A percentile compares a stretch with the other conserved stretches of the same genome.
These are phyloP conservation scores for Trachelus troglodyta DNA, from an alignment of 2,888 invertebrate species.

Conservation along the genomic window DNA sequence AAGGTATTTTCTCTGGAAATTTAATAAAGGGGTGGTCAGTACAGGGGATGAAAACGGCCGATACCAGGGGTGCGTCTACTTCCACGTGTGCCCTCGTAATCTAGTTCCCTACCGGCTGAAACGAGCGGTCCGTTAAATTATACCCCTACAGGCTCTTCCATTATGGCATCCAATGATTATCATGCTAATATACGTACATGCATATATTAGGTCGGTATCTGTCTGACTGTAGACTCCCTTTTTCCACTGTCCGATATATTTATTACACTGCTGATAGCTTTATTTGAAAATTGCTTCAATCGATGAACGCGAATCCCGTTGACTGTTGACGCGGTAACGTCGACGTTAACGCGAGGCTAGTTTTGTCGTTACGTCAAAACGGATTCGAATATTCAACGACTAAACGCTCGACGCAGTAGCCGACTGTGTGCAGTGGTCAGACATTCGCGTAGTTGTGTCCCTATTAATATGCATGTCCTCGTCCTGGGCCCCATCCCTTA, in stretches of 20 bases:
- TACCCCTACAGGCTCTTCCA: not conserved
- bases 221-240: not conserved
- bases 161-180: not conserved
- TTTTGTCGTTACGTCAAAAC: not conserved
- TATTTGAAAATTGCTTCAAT: too few relatives aligned
- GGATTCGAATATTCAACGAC: not conserved
- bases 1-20: not conserved
- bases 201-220: not conserved
- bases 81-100: too few relatives aligned
- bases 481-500: slow-evolving; percentile 34
- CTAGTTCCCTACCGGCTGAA: not conserved
- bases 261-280: not conserved
- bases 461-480: slow-evolving; percentile 58
- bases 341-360: not conserved
- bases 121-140: not conserved
- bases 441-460: slow-evolving; percentile 55
- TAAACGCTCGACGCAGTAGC: not conserved
- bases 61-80: not conserved
- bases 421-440: slow-evolving; percentile 43
- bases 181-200: not conserved
- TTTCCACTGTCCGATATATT: not conserved
- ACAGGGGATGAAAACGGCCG: not conserved
- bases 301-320: not conserved
- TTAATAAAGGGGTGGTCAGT: not conserved
- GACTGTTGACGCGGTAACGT: too few relatives aligned